Percentiles rank a stretch among this genome's conserved stretches.
phyloP scores from a whole-genome alignment of 2,888 invertebrate species.

The Chrysolina oricalcia region DNA sequence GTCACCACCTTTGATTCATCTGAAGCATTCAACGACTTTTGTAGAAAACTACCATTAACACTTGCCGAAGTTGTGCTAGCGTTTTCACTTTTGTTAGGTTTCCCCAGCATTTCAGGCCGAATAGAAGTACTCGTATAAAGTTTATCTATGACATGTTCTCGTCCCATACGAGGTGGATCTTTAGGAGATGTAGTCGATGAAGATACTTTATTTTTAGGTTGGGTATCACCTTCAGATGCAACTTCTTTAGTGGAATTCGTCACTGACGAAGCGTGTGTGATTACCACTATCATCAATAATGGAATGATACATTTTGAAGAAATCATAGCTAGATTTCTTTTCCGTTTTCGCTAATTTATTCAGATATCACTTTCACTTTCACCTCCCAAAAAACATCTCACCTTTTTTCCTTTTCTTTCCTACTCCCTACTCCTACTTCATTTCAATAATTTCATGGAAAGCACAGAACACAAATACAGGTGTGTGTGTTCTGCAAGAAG shows the following conservation, averaged over 20 bases:
- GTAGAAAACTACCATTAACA: background rate
- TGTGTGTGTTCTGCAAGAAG: too few relatives aligned
- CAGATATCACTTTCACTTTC: too few relatives aligned
- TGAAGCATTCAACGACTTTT: background rate
- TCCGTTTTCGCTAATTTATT: background rate
- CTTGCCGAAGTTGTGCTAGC: background rate
- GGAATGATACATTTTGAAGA: background rate
- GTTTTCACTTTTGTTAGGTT: background rate
- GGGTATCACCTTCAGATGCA: background rate
- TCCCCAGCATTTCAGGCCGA: background rate
- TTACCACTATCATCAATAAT: background rate
- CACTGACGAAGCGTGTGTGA: background rate
- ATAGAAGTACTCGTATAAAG: background rate
- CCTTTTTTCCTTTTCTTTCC: too few relatives aligned
- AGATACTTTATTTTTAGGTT: background rate
- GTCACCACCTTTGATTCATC: background rate
- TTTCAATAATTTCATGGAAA: too few relatives aligned
- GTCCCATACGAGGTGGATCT: slow-evolving; percentile 23
- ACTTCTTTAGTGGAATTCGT: background rate
- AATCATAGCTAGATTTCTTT: background rate
- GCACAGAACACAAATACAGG: too few relatives aligned
- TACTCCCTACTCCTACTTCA: too few relatives aligned
- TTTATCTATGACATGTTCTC: slow-evolving; percentile 13
- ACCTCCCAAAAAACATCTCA: too few relatives aligned
- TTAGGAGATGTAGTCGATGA: too few relatives aligned